Base-by-base conservation (phyloP, 1,140 invertebrate species). In the Mercenaria mercenaria region DNA sequence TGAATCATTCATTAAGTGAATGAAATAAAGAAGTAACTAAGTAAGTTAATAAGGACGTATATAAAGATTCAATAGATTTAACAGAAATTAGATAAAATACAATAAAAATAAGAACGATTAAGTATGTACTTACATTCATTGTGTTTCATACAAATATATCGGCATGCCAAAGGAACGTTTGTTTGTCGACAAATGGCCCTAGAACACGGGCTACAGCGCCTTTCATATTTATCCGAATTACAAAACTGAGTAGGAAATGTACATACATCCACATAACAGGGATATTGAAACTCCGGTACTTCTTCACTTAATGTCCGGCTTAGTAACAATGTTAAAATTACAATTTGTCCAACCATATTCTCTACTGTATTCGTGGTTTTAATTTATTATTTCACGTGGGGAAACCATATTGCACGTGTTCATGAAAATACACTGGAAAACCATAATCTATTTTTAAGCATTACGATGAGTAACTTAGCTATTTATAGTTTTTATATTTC, bases 161-260 rank as follows among this genome's bases (percentile, higher is more conserved):
- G 41, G 41, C 88, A 89, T 20, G 88, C 79, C 20, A 43, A 29
- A 2, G 88, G 88, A 3, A 82, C 32, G 13, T 15, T 29, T 29
- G 43, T 15, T 50, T 34, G 3, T 34, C 23, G 3, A 59, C 88
- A 89, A 6, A 89, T 39, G 8, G 64, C 15, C 32, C 64, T 26
- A 32, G 88, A 56, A 56, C 88, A 89, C 3, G 61, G 67, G 39
- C 56, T 89, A 59, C 88, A 89, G 0, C 80, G 18, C 13, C 88
- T 39, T 43, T 89, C 88, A n/a, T 43, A 37, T 18, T 18, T 37
- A n/a, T 87, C 84, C 43, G 84, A 87, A 47, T 89, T 89, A 83
- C 88, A 89, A 50, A 29, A 89, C 29, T 89, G 88, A 20, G n/a
- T n/a, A 0, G 88, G 88, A 50, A 89, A 89, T 0, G 88, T 83